These are phyloP conservation scores for Pinctada fucata DNA, from an alignment of 2,888 invertebrate species.

Conservation along the genomic window DNA sequence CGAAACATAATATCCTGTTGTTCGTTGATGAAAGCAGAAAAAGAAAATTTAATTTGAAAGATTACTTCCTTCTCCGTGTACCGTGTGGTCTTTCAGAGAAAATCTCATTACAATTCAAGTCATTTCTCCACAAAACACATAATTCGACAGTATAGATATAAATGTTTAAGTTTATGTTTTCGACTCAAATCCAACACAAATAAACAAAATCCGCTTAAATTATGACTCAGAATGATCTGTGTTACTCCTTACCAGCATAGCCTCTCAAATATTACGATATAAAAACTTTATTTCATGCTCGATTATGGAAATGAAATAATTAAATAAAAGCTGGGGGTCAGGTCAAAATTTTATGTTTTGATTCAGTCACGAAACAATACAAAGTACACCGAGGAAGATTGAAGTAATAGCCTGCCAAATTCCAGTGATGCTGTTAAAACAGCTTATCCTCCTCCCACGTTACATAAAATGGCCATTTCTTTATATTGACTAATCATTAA, in stretches of 20 bases:
- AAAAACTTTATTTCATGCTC: neutral
- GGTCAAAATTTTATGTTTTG: neutral
- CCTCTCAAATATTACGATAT: neutral
- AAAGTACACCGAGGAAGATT: neutral
- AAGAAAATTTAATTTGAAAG: too few species aligned
- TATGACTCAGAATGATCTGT: neutral
- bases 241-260: neutral
- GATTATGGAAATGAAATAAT: slow-evolving; percentile 2
- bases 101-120: neutral
- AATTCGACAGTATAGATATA: neutral
- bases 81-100: too few species aligned
- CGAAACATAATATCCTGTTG: too few species aligned
- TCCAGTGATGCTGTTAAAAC: too few species aligned
- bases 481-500: too few species aligned
- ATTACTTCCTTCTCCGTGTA: too few species aligned
- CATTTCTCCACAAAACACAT: neutral
- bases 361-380: neutral
- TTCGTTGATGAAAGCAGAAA: too few species aligned
- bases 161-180: neutral
- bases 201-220: neutral
- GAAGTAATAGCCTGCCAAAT: too few species aligned
- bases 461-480: too few species aligned
- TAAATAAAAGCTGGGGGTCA: slow-evolving; percentile 1
- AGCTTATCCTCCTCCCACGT: too few species aligned
- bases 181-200: neutral